Evolutionary conservation across 2,113 vertebrate species (phyloP), one percentile per base, ranked within the genome.

Genomic region (Gavia stellata): DNA sequence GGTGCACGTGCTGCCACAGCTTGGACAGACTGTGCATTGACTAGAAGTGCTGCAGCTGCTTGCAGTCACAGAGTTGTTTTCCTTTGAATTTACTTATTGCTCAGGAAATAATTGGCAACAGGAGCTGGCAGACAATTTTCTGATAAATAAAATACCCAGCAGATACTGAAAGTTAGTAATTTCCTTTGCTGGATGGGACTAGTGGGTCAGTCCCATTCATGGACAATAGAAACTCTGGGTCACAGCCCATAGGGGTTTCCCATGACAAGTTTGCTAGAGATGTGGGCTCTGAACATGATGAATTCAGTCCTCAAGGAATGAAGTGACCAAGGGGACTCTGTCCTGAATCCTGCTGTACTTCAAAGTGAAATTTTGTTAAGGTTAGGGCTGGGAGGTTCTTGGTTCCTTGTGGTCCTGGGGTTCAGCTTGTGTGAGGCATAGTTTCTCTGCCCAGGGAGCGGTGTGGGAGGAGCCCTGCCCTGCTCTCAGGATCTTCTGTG

Each of bases 11-110:
- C 40, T 50, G 67, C 38, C 36, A 18, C 0, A 2, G 21, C 71
- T 40, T 42, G 56, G 38, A 24, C 82, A 26, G 65, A 16, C 49
- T 55, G 34, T 38, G 24, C 79, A 28, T 33, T 28, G 34, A 31
- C 20, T 3, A 23, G 4, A 10, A 33, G 12, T 2, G 33, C 77
- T 81, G 81, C 90, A 80, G 49, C 88, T 74, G 85, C 66, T 36
- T 20, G 20, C 34, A 14, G 1, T 25, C 34, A 28, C 1, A 0
- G 20, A 42, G 17, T 0, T 38, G 36, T 16, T 77, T 63, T 36
- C 38, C 65, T 70, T 50, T 4, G 3, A 55, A 29, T 62, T 90
- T 74, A 53, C 38, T 55, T 62, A 2, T 29, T 59, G 20, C 47
- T 81, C 2, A 10, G 65, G 26, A 63, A 58, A 33, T 23, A 78